Evolutionary conservation across 92 coral and sea anemone genomes (phyloP).

Genomic region (Siderastrea radians): DNA sequence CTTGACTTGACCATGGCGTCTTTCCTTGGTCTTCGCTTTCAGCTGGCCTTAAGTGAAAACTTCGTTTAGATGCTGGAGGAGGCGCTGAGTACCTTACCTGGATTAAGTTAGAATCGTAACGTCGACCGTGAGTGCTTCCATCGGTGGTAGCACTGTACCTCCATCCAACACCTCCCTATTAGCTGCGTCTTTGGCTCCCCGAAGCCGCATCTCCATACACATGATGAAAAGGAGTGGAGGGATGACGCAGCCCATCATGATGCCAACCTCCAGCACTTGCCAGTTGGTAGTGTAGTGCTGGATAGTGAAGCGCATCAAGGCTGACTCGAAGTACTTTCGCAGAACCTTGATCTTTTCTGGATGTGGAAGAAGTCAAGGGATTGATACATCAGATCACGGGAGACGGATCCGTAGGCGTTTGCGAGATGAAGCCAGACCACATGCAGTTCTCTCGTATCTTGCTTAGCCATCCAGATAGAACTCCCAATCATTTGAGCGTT

Average conservation of each 20-base stretch:
- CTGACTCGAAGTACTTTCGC: constrained; percentile 16
- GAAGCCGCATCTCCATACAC: constrained; percentile 16
- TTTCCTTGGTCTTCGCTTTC: not conserved
- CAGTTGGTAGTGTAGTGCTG: constrained; percentile 4
- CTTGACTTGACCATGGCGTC: no score
- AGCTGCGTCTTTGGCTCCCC: constrained; percentile 23
- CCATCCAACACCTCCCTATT: constrained; percentile 15
- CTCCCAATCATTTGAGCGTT: not conserved
- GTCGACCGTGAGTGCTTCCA: constrained; percentile 10
- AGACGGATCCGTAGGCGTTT: constrained; percentile 30
- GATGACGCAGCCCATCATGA: constrained; percentile 23
- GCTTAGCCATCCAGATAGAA: constrained; percentile 34
- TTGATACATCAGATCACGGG: constrained; percentile 13
- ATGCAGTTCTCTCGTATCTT: constrained; percentile 22
- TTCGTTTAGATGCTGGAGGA: no score
- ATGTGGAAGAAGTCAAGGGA: constrained; percentile 12
- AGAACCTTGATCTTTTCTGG: constrained; percentile 15
- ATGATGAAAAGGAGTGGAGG: constrained; percentile 38
- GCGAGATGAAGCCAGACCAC: constrained; percentile 39
- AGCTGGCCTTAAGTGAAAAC: not conserved
- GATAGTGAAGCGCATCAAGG: not conserved
- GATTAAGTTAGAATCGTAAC: no score
- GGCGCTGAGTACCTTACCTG: no score
- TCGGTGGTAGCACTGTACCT: constrained; percentile 12
- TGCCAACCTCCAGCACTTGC: constrained; percentile 12